phyloP scores from a whole-genome alignment of 2,797 vertebrate genomes.

The Silurus aristotelis region DNA sequence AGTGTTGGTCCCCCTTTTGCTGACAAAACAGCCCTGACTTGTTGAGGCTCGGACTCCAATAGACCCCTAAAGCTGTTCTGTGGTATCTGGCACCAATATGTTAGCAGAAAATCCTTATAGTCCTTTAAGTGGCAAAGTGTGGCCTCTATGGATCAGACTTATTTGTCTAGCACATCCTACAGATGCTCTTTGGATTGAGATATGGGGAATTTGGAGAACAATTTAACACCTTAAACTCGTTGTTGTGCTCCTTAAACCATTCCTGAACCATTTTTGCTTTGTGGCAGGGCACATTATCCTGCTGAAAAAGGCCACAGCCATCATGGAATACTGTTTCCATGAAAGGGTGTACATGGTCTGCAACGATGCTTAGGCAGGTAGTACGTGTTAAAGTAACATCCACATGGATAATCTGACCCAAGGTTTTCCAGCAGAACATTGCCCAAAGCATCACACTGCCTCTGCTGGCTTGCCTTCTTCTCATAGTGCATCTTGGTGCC shows the following conservation, averaged over 20 bases:
- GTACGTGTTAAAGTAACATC: too few species aligned
- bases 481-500: too few species aligned
- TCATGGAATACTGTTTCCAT: too few species aligned
- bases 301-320: too few species aligned
- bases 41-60: neutral
- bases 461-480: too few species aligned
- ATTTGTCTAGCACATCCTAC: neutral
- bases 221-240: neutral
- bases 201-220: neutral
- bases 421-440: too few species aligned
- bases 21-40: neutral
- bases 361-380: too few species aligned
- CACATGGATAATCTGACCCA: too few species aligned
- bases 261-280: too few species aligned
- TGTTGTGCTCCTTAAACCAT: neutral
- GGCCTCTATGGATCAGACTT: neutral
- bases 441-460: too few species aligned
- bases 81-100: neutral
- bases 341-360: too few species aligned
- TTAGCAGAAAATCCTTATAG: neutral
- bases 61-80: neutral
- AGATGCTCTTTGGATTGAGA: neutral
- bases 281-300: too few species aligned
- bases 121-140: neutral
- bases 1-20: neutral